Percentiles rank a stretch among this genome's conserved stretches.
These are phyloP conservation scores for Willowsia nigromaculata DNA, from an alignment of 2,888 invertebrate species.

Conservation along the genomic window DNA sequence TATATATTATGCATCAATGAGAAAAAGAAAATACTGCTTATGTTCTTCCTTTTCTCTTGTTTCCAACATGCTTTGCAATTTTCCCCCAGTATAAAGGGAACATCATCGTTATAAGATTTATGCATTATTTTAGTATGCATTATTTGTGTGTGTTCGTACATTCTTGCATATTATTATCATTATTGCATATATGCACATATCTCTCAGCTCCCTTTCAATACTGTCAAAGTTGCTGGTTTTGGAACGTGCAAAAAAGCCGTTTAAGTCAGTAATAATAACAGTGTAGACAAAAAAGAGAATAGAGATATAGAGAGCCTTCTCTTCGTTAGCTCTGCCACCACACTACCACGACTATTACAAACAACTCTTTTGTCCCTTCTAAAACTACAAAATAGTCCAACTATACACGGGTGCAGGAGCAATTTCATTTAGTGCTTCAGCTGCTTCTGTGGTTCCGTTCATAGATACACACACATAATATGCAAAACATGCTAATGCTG, in stretches of 20 bases:
- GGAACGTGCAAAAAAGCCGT: slow-evolving; percentile 6
- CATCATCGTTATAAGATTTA: slow-evolving; percentile 18
- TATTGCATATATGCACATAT: background rate
- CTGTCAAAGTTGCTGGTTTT: background rate
- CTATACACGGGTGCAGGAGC: slow-evolving; percentile 19
- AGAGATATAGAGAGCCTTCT: background rate
- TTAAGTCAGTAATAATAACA: background rate
- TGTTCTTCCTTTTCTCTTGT: slow-evolving; percentile 9
- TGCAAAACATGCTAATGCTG: slow-evolving; percentile 2
- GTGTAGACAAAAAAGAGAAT: background rate
- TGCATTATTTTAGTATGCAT: background rate
- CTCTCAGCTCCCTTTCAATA: background rate
- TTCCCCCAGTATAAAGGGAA: background rate
- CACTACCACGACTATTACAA: background rate
- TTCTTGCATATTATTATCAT: slow-evolving; percentile 20
- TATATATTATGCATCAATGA: background rate
- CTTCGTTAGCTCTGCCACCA: slow-evolving; percentile 3
- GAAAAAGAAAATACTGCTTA: background rate
- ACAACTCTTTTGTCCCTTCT: slow-evolving; percentile 46
- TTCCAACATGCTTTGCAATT: slow-evolving; percentile 27
- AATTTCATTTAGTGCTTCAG: slow-evolving; percentile 53
- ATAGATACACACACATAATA: background rate
- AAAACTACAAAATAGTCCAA: slow-evolving; percentile 25
- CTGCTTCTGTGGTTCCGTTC: background rate
- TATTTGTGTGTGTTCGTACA: background rate